These are phyloP conservation scores for Xyrichtys novacula DNA, from an alignment of 2,797 vertebrate species.

Conservation along the genomic window DNA sequence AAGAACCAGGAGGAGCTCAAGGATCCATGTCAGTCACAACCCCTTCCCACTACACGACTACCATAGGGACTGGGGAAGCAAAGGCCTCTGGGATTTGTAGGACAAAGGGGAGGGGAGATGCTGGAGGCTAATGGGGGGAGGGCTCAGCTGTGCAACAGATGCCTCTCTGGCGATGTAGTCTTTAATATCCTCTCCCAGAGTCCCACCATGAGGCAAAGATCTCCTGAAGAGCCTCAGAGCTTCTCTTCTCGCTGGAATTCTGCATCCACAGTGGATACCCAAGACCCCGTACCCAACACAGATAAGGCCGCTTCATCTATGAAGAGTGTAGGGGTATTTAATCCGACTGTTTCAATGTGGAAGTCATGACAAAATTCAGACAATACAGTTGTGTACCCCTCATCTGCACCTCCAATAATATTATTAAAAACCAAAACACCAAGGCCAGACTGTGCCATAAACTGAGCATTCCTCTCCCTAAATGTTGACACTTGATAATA, in stretches of 20 bases:
- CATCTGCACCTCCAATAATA: not conserved
- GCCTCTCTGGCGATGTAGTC: slow-evolving; percentile 69
- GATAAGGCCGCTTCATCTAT: not conserved
- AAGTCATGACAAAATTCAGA: not conserved
- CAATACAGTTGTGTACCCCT: not conserved
- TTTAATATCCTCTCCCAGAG: slow-evolving; percentile 48
- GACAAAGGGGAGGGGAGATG: slow-evolving; percentile 70
- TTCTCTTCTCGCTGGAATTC: slow-evolving; percentile 26
- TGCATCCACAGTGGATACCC: slow-evolving; percentile 19
- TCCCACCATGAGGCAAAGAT: slow-evolving; percentile 43
- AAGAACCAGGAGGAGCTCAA: not conserved
- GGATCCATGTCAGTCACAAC: slow-evolving; percentile 28
- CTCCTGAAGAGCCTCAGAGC: slow-evolving; percentile 28
- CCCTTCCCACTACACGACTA: slow-evolving; percentile 1
- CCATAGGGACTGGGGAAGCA: slow-evolving; percentile 39
- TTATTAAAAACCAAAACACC: not conserved
- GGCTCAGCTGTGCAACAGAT: slow-evolving; percentile 78
- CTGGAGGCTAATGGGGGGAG: slow-evolving; percentile 65
- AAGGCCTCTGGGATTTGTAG: slow-evolving; percentile 74
- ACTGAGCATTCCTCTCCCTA: too few relatives aligned
- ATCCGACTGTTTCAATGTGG: not conserved
- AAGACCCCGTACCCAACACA: not conserved
- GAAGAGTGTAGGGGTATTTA: not conserved
- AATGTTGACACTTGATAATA: too few relatives aligned
- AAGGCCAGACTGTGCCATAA: too few relatives aligned